Percentiles rank a stretch among this genome's conserved stretches.
phyloP scores from a whole-genome alignment of 1,140 invertebrate genomes.

The Mesaphorura yosii region DNA sequence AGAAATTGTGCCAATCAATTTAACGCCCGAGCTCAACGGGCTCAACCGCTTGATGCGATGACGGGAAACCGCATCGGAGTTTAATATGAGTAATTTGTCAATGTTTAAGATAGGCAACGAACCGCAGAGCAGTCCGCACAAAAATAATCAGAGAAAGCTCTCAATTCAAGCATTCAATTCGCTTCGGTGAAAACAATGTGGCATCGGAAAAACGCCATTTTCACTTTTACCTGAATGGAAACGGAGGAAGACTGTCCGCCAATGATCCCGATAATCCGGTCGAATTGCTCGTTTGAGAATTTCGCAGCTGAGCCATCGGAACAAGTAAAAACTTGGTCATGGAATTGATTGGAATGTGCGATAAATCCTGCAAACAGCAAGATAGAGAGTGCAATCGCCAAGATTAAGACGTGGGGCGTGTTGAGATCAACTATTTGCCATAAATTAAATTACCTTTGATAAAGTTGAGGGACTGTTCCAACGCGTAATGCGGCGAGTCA shows the following conservation, averaged over 20 bases:
- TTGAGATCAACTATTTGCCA: too few species aligned
- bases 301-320: conserved; percentile 38
- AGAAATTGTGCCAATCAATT: neutral
- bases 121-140: too few species aligned
- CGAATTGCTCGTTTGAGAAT: conserved; percentile 39
- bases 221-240: conserved; percentile 41
- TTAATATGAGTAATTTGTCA: too few species aligned
- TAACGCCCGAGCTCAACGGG: neutral
- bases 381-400: neutral
- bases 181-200: too few species aligned
- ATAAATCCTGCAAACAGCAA: conserved; percentile 40
- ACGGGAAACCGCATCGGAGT: too few species aligned
- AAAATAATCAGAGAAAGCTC: too few species aligned
- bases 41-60: too few species aligned
- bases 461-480: conserved; percentile 44
- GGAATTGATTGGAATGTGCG: conserved; percentile 39
- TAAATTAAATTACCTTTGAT: too few species aligned
- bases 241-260: conserved; percentile 46
- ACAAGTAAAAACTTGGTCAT: conserved; percentile 41
- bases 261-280: conserved; percentile 44
- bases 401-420: neutral
- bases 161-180: too few species aligned
- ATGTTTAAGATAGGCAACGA: too few species aligned
- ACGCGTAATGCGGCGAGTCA: conserved; percentile 41
- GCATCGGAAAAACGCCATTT: neutral